Evolutionary conservation across 2,797 vertebrate species (phyloP).

Genomic region (Coregonus sp.): DNA sequence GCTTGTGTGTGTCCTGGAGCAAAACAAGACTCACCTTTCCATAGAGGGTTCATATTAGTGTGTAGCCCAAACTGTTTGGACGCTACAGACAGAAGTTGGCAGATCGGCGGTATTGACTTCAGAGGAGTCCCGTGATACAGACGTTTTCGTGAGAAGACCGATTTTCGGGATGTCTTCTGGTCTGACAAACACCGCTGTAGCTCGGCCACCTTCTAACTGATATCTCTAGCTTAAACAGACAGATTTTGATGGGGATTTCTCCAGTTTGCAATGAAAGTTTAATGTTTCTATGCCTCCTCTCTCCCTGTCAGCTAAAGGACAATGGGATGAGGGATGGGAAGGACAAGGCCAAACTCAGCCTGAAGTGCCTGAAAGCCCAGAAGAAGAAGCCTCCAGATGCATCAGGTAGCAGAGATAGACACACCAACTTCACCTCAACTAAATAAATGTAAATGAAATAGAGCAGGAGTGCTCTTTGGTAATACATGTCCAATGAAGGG

Average conservation of each 20-base stretch:
- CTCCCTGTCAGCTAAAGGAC: conserved; percentile 44
- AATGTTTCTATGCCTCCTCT: not conserved
- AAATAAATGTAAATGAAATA: not conserved
- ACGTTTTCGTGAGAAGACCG: too few relatives aligned
- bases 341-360: conserved; percentile 72
- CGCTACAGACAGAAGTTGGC: too few relatives aligned
- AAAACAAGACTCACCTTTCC: too few relatives aligned
- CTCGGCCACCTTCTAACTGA: too few relatives aligned
- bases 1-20: too few relatives aligned
- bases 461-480: not conserved
- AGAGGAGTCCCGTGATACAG: too few relatives aligned
- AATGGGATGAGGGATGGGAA: conserved; percentile 70
- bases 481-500: too few relatives aligned
- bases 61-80: too few relatives aligned
- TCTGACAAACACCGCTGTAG: too few relatives aligned
- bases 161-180: too few relatives aligned
- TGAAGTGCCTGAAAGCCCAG: conserved; percentile 70
- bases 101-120: too few relatives aligned
- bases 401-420: conserved; percentile 72
- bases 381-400: conserved; percentile 77
- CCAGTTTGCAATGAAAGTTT: conserved; percentile 1
- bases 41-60: too few relatives aligned
- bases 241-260: conserved; percentile 11
- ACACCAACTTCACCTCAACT: not conserved
- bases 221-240: conserved; percentile 20